Evolutionary conservation across 35 echinoderm and acorn worm species (phyloP).

Genomic region (Holothuria glaberrima): DNA sequence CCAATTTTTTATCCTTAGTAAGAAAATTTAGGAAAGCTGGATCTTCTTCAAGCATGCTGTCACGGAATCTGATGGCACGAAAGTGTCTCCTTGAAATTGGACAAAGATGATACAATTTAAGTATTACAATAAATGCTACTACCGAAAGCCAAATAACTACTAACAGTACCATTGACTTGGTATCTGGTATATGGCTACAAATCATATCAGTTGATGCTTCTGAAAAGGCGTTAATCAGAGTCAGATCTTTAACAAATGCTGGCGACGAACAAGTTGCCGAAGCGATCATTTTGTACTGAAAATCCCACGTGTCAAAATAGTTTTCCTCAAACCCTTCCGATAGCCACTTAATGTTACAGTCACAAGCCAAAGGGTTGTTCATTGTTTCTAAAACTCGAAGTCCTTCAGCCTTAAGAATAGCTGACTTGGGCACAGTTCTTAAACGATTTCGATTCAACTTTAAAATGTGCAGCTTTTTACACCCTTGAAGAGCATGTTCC

Average conservation of each 20-base stretch:
- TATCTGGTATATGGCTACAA: not conserved
- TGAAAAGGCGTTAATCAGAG: not conserved
- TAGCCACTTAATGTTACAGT: conserved; percentile 26
- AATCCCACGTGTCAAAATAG: not conserved
- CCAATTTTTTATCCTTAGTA: not conserved
- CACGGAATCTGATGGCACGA: not conserved
- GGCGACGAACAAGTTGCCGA: not conserved
- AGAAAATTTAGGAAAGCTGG: not conserved
- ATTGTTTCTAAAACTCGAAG: not conserved
- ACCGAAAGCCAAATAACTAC: conserved; percentile 5
- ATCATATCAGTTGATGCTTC: not conserved
- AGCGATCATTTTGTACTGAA: not conserved
- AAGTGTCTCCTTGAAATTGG: conserved; percentile 18
- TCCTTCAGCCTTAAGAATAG: not conserved
- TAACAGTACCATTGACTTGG: not conserved
- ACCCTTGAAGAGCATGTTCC: conserved; percentile 10
- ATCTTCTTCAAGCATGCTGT: not conserved
- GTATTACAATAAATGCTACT: not conserved
- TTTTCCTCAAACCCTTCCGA: not conserved
- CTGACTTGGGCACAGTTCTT: not conserved
- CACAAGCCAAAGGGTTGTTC: conserved; percentile 8
- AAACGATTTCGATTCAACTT: not conserved
- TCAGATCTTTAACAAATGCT: not conserved
- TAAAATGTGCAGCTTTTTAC: not conserved
- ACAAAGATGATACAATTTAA: conserved; percentile 3